These are phyloP conservation scores for Alfaro cultratus DNA, from an alignment of 2,797 vertebrate species.

Conservation along the genomic window DNA sequence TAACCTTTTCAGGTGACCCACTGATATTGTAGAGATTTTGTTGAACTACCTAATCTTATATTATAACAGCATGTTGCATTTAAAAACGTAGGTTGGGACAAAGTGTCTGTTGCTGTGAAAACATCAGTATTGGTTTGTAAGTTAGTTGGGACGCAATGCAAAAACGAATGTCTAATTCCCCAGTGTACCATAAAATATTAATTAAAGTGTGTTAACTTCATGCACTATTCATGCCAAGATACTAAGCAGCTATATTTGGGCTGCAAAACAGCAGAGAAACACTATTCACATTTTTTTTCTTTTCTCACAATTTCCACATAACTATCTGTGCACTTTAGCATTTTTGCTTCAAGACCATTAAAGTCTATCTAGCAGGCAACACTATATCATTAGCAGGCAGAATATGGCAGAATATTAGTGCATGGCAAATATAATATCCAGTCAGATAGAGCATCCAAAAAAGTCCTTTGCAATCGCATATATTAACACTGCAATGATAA, in stretches of 20 bases:
- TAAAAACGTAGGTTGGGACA: background rate
- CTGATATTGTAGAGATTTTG: background rate
- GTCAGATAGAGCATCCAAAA: background rate
- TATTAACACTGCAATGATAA: background rate
- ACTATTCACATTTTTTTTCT: background rate
- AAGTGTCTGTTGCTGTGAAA: background rate
- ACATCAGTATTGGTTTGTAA: background rate
- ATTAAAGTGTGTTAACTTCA: background rate
- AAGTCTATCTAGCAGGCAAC: background rate
- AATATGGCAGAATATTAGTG: background rate
- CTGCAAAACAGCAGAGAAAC: background rate
- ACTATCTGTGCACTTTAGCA: background rate
- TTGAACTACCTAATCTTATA: background rate
- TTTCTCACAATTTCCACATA: background rate
- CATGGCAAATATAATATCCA: background rate
- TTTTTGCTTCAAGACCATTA: background rate
- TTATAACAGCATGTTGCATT: background rate
- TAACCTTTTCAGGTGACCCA: background rate
- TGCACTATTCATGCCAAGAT: background rate
- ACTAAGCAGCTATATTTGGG: background rate
- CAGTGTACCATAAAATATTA: background rate
- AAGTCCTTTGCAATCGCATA: background rate
- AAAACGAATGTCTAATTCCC: background rate
- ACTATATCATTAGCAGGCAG: background rate
- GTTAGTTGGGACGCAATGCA: background rate